Percentiles rank a stretch among this genome's conserved stretches.
phyloP scores from a whole-genome alignment of 2,888 invertebrate genomes.

The Lobophora halterata region DNA sequence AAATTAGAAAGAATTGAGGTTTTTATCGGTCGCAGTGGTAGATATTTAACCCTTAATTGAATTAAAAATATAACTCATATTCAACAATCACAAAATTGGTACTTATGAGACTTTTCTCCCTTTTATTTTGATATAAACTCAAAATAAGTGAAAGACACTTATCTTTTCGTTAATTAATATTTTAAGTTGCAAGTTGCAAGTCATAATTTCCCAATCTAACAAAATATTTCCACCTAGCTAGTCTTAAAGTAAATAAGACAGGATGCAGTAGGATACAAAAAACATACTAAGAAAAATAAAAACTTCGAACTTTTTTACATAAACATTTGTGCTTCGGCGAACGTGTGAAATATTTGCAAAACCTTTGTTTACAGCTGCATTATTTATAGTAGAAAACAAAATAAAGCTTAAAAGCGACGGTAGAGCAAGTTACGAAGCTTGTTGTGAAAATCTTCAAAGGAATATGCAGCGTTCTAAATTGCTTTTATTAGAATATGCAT shows the following conservation, averaged over 20 bases:
- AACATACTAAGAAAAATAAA: too few species aligned
- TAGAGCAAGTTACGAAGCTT: conserved; percentile 5
- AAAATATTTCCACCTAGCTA: too few species aligned
- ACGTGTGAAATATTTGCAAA: conserved; percentile 9
- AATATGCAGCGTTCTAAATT: too few species aligned
- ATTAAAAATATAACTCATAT: background rate
- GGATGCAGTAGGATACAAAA: too few species aligned
- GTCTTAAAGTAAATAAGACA: too few species aligned
- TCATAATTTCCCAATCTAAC: too few species aligned
- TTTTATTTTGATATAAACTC: conserved; percentile 18
- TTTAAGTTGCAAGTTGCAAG: conserved; percentile 11
- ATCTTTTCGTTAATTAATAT: conserved; percentile 13
- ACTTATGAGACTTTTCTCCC: conserved; percentile 25
- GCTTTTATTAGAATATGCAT: too few species aligned
- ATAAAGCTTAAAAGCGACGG: background rate
- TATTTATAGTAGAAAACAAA: conserved; percentile 9
- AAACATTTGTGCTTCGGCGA: conserved; percentile 6
- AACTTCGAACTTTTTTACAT: conserved; percentile 5
- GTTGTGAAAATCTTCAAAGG: conserved; percentile 10
- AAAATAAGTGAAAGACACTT: conserved; percentile 26
- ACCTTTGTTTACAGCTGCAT: conserved; percentile 9
- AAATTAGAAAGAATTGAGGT: too few species aligned
- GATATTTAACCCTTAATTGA: too few species aligned
- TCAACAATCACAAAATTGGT: conserved; percentile 4
- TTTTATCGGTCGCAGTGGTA: too few species aligned